phyloP scores from a whole-genome alignment of 1,140 invertebrate genomes.

The Cyclargus thomasi region DNA sequence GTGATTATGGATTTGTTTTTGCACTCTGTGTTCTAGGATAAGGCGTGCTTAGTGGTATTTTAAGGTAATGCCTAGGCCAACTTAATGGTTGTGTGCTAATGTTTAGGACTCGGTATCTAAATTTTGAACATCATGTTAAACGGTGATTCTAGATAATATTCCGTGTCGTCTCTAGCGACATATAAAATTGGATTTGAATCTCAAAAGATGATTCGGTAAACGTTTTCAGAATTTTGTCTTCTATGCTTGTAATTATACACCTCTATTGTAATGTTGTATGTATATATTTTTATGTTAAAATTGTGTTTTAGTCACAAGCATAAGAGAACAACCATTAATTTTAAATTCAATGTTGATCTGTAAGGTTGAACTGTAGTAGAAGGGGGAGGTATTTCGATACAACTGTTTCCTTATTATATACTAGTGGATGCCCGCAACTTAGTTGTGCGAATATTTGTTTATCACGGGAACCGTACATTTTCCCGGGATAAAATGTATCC shows the following conservation, averaged over 20 bases:
- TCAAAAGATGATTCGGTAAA: conserved; percentile 35
- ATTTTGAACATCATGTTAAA: not conserved
- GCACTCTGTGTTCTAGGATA: conserved; percentile 46
- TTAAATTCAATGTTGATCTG: conserved; percentile 8
- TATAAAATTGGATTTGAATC: conserved; percentile 38
- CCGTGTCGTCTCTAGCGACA: conserved; percentile 21
- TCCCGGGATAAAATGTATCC: too few species aligned
- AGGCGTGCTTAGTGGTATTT: conserved; percentile 47
- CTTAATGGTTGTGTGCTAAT: conserved; percentile 68
- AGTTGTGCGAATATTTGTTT: too few species aligned
- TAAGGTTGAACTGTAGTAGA: conserved; percentile 2
- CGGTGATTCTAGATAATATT: conserved; percentile 16
- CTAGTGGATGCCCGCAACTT: too few species aligned
- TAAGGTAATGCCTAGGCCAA: conserved; percentile 49
- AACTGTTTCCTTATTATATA: too few species aligned
- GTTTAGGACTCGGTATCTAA: conserved; percentile 35
- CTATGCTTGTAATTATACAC: conserved; percentile 35
- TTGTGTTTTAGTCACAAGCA: conserved; percentile 13
- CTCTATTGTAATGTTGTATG: conserved; percentile 17
- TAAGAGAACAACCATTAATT: not conserved
- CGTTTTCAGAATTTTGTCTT: conserved; percentile 24
- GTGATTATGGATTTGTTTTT: conserved; percentile 36
- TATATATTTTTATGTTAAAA: conserved; percentile 12
- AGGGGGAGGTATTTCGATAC: not conserved
- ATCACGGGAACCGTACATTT: too few species aligned